Conservation (phyloP, 2,797 vertebrate species). For the Choloepus didactylus region DNA sequence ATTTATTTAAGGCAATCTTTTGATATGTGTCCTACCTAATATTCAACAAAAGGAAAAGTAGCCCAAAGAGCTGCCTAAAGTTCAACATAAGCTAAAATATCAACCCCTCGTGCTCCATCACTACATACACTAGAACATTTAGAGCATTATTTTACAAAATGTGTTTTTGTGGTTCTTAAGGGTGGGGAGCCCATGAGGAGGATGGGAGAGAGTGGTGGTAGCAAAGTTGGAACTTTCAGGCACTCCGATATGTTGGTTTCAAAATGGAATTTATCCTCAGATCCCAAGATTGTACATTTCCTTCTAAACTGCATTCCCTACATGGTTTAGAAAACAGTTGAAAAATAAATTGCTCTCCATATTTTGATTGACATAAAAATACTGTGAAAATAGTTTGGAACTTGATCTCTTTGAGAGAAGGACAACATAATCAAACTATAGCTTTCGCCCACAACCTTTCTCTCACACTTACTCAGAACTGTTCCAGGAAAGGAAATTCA, state of each 20-base stretch:
- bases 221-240: conserved; percentile 32
- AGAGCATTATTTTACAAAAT: background rate
- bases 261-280: conserved; percentile 76
- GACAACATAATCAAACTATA: conserved; percentile 65
- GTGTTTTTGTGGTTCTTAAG: background rate
- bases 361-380: conserved; percentile 79
- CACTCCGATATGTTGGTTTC: conserved; percentile 58
- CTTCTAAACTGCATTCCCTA: conserved; percentile 74
- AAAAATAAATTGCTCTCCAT: conserved; percentile 66
- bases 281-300: conserved; percentile 78
- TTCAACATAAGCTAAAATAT: background rate
- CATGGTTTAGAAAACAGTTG: conserved; percentile 63
- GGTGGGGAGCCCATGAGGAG: background rate
- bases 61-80: background rate
- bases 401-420: conserved; percentile 68
- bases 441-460: conserved; percentile 66
- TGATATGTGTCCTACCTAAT: background rate
- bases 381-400: conserved; percentile 78
- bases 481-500: conserved; percentile 80
- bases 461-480: conserved; percentile 83
- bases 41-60: background rate
- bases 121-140: background rate
- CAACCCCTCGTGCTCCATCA: background rate
- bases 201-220: background rate
- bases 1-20: background rate